Evolutionary conservation across 2,888 invertebrate genomes (phyloP), one percentile per base, ranked within the genome.

Genomic region (Agrenia bidenticulata): DNA sequence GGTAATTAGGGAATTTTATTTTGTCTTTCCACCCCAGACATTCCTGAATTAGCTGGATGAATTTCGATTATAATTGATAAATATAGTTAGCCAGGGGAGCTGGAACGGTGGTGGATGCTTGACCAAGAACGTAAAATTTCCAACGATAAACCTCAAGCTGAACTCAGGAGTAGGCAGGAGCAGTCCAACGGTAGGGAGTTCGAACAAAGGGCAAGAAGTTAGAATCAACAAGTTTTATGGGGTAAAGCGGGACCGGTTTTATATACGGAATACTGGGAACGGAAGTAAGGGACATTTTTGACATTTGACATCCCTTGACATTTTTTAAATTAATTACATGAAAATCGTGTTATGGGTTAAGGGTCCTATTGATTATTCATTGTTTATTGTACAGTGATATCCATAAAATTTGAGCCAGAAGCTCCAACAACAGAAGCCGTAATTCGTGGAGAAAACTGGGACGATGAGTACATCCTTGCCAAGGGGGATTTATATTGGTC

Each of bases 401-500:
- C 60, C 24, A 27, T 71, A 4, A 63, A 66, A 26, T 49, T 71
- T 1, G 54, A 62, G 4, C 17, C 42, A 15, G 66, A 61, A 7
- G 32, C 41, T 5, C 26, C 61, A 13, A 56, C 21, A 0, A 59
- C 73, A 2, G 32, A 57, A n/a, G 69, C 73, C 11, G 64, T 62
- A 2, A 60, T 73, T 1, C 56, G 65, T 2, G 73, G 70, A 27
- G 58, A 64, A 32, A 62, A 62, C 19, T 73, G 72, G 72, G 54
- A 64, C 4, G 54, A 57, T 24, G 68, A 70, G 37, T 70, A 70
- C 54, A 58, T 70, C n/a, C 27, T 73, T 11, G 65, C 70, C 4
- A 67, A 61, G 19, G 65, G 50, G 2, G 56, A 67, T 49, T 17
- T 68, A 1, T 59, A 59, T 15, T 70, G 61, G 62, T 67, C 67